These are phyloP conservation scores for Bactericera cockerelli DNA, from an alignment of 1,140 invertebrate species.

Conservation along the genomic window DNA sequence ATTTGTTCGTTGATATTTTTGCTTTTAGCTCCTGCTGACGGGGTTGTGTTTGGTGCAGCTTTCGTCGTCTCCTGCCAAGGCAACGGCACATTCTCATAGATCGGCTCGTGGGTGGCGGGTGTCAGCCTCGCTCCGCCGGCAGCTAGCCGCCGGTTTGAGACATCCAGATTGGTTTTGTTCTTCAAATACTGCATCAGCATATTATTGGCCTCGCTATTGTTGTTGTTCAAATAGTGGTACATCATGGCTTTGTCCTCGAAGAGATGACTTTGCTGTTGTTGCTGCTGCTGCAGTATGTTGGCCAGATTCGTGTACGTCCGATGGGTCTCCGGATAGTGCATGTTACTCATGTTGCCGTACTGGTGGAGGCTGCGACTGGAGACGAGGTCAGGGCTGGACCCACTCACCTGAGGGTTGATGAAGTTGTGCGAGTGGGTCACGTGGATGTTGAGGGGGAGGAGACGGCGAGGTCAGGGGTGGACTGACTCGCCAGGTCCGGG, in stretches of 20 bases:
- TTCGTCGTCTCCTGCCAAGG: slow-evolving; percentile 21
- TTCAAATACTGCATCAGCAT: neutral
- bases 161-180: slow-evolving; percentile 2
- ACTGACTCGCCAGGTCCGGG: slow-evolving; percentile 49
- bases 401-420: slow-evolving; percentile 32
- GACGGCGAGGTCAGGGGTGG: slow-evolving; percentile 18
- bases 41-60: too few relatives aligned
- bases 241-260: slow-evolving; percentile 5
- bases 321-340: slow-evolving; percentile 36
- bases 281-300: slow-evolving; percentile 20
- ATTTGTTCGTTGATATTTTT: neutral
- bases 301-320: slow-evolving; percentile 53
- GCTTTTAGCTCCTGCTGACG: too few relatives aligned
- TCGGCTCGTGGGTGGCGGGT: slow-evolving; percentile 41
- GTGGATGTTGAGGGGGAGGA: neutral
- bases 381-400: slow-evolving; percentile 59
- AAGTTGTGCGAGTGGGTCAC: slow-evolving; percentile 18
- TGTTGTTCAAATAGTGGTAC: slow-evolving; percentile 9
- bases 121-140: neutral
- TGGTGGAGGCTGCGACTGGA: slow-evolving; percentile 41
- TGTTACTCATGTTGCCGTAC: slow-evolving; percentile 33
- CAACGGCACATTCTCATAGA: slow-evolving; percentile 60
- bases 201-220: slow-evolving; percentile 1
- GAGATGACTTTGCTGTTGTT: slow-evolving; percentile 11
- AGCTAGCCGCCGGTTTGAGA: neutral